A percentile compares a stretch with the other conserved stretches of the same genome.
Conservation (phyloP, 2,797 vertebrate genomes). For the Neomorphus geoffroyi region DNA sequence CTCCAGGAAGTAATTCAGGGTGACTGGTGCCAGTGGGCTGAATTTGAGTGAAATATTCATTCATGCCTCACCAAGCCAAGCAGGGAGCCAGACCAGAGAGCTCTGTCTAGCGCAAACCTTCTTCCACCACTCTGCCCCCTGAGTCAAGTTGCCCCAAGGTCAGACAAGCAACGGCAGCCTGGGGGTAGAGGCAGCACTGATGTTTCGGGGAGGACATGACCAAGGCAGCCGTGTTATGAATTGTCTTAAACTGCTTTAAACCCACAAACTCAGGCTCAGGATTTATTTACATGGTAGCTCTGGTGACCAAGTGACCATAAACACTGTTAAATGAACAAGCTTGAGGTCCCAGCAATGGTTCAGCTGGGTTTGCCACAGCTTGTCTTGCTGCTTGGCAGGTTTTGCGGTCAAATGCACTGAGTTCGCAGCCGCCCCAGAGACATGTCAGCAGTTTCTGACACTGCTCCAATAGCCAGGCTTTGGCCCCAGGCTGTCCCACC, state of each 20-base stretch:
- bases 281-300: neutral
- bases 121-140: neutral
- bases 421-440: neutral
- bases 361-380: neutral
- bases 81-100: neutral
- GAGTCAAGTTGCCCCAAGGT: neutral
- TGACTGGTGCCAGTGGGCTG: neutral
- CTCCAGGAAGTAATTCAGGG: neutral
- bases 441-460: neutral
- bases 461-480: neutral
- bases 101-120: neutral
- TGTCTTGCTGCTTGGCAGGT: neutral
- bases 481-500: neutral
- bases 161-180: neutral
- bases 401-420: neutral
- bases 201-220: neutral
- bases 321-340: neutral
- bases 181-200: neutral
- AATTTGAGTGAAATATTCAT: neutral
- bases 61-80: neutral
- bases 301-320: neutral
- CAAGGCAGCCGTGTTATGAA: neutral
- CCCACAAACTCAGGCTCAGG: neutral
- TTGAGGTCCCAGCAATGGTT: neutral
- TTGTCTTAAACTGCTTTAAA: neutral